phyloP scores from a whole-genome alignment of 2,797 vertebrate genomes.

The Poecile montanus region DNA sequence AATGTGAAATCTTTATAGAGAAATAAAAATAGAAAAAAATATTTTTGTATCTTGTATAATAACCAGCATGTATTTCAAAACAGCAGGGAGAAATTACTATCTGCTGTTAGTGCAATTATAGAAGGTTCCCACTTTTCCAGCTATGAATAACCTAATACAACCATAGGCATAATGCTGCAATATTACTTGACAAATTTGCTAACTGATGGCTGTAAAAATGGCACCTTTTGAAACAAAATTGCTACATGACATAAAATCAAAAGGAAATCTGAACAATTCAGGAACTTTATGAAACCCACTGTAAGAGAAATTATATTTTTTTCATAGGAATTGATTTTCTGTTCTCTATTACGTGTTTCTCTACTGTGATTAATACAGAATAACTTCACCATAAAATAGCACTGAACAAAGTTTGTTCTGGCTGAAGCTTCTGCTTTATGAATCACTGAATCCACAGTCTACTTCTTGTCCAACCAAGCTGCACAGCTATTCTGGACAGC shows the following conservation, averaged over 20 bases:
- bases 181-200: background rate
- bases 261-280: background rate
- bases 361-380: background rate
- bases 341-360: background rate
- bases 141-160: background rate
- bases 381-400: background rate
- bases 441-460: slow-evolving; percentile 34
- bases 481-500: background rate
- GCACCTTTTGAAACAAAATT: background rate
- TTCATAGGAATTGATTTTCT: background rate
- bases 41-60: background rate
- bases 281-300: background rate
- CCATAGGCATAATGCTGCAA: background rate
- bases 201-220: background rate
- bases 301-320: background rate
- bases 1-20: background rate
- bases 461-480: background rate
- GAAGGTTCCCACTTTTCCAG: background rate
- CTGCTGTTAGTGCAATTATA: background rate
- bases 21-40: background rate
- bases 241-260: background rate
- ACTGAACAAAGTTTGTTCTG: background rate
- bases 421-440: background rate
- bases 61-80: background rate
- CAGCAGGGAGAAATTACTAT: background rate